Percentiles rank a stretch among this genome's conserved stretches.
These are phyloP conservation scores for Manduca sexta DNA, from an alignment of 1,140 invertebrate species.

Conservation along the genomic window DNA sequence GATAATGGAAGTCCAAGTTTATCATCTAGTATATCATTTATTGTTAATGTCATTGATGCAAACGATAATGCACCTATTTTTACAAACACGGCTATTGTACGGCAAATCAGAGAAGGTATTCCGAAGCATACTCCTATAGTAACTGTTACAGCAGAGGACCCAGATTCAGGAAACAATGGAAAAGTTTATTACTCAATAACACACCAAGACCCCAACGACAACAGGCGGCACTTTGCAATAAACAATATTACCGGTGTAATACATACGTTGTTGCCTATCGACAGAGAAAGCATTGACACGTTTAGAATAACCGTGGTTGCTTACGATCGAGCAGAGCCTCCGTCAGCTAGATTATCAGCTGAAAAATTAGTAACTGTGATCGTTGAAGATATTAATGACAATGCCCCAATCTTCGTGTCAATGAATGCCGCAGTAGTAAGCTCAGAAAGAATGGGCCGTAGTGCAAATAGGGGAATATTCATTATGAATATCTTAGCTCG, in stretches of 20 bases:
- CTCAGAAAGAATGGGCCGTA: constrained; percentile 52
- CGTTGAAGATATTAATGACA: constrained; percentile 96
- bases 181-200: constrained; percentile 91
- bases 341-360: constrained; percentile 82
- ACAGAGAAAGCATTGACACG: constrained; percentile 90
- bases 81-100: constrained; percentile 90
- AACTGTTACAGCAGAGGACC: constrained; percentile 93
- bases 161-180: constrained; percentile 93
- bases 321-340: constrained; percentile 88
- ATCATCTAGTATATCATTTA: constrained; percentile 86
- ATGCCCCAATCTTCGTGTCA: constrained; percentile 93
- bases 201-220: constrained; percentile 86
- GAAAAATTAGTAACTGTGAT: constrained; percentile 95
- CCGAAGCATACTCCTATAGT: constrained; percentile 89
- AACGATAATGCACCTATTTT: constrained; percentile 97
- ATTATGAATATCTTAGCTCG: constrained; percentile 85
- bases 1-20: constrained; percentile 88
- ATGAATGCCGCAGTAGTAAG: constrained; percentile 90
- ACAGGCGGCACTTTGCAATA: constrained; percentile 89
- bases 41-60: constrained; percentile 87
- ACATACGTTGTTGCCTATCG: constrained; percentile 87
- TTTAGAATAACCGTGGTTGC: constrained; percentile 92
- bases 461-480: constrained; percentile 61
- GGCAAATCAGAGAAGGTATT: constrained; percentile 92
- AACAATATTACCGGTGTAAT: constrained; percentile 91